phyloP scores from a whole-genome alignment of 2,113 vertebrate genomes.

The Planiliza haematocheilus region DNA sequence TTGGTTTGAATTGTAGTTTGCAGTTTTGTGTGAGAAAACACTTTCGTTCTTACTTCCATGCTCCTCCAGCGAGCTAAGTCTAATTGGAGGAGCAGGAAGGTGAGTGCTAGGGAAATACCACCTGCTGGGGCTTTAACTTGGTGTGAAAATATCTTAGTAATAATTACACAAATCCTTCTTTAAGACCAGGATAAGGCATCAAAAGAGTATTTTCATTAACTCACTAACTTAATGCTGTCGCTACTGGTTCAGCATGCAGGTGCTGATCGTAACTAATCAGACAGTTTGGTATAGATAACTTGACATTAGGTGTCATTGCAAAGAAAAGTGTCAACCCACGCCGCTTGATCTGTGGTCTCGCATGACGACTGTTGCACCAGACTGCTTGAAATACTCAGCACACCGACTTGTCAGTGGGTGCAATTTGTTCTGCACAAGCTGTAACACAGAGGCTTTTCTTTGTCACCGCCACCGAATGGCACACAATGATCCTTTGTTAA shows the following conservation, averaged over 20 bases:
- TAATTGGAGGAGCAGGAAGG: neutral
- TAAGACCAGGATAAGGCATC: neutral
- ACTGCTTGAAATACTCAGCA: slow-evolving; percentile 11
- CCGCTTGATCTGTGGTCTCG: neutral
- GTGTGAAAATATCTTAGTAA: neutral
- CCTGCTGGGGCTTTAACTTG: neutral
- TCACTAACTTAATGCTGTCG: neutral
- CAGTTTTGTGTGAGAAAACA: no score
- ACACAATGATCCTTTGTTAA: slow-evolving; percentile 11
- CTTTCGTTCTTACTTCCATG: no score
- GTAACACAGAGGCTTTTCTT: slow-evolving; percentile 21
- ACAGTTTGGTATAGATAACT: no score
- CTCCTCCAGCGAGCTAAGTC: neutral
- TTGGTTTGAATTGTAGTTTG: no score
- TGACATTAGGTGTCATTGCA: neutral
- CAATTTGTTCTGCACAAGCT: slow-evolving; percentile 9
- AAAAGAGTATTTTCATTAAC: neutral
- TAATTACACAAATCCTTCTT: neutral
- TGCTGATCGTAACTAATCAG: neutral
- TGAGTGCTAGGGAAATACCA: neutral
- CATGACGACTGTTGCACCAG: neutral
- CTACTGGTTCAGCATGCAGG: neutral
- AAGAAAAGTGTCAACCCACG: neutral
- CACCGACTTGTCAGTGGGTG: neutral
- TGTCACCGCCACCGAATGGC: slow-evolving; percentile 12